Evolutionary conservation across 2,888 invertebrate species (phyloP).

Genomic region (Linhomoeus sp.): DNA sequence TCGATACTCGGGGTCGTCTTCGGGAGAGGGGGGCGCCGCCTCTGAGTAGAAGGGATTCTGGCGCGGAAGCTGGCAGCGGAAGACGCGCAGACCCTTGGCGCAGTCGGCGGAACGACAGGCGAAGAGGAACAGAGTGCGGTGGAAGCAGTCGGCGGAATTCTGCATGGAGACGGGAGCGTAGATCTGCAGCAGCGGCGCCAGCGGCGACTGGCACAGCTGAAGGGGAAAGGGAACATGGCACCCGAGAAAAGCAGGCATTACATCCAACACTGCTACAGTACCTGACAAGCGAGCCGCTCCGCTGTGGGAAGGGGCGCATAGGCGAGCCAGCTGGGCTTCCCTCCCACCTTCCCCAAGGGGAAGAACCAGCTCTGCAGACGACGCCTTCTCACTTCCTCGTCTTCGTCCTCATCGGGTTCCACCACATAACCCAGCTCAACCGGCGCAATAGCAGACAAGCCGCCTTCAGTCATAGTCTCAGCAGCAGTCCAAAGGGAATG

Average conservation of each 20-base stretch:
- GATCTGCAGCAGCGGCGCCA: constrained; percentile 65
- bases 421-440: constrained; percentile 55
- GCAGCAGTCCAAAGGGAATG: no score
- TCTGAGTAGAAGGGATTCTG: constrained; percentile 46
- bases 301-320: constrained; percentile 48
- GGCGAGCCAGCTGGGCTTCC: constrained; percentile 64
- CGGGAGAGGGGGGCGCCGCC: constrained; percentile 41
- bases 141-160: constrained; percentile 47
- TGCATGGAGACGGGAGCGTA: constrained; percentile 50
- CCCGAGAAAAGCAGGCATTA: no score
- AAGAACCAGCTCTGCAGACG: constrained; percentile 60
- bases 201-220: constrained; percentile 45
- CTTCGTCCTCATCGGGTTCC: constrained; percentile 40
- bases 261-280: constrained; percentile 5
- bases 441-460: no score
- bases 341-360: constrained; percentile 74
- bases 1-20: constrained; percentile 14
- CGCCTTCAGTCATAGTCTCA: no score
- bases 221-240: no score
- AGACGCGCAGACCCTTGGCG: constrained; percentile 39
- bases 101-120: constrained; percentile 56
- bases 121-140: constrained; percentile 68
- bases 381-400: constrained; percentile 23
- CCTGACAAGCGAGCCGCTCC: constrained; percentile 45
- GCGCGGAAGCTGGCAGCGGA: constrained; percentile 56